Evolutionary conservation across 2,888 invertebrate species (phyloP).

Genomic region (Microplitis manilae): DNA sequence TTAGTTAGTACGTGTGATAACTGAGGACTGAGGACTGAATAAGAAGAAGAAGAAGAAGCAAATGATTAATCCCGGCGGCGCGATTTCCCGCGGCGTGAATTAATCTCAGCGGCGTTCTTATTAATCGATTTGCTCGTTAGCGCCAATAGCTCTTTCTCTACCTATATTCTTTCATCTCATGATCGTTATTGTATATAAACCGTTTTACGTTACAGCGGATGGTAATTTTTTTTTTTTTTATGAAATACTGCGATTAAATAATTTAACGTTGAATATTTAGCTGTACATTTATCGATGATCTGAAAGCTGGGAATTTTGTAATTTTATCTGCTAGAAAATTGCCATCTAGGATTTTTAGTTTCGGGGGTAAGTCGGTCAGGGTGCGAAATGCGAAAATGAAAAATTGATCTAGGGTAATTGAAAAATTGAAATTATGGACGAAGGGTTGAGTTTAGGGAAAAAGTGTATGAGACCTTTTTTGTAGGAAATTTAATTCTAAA

Average conservation of each 20-base stretch:
- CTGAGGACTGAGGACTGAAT: background rate
- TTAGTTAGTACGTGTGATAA: background rate
- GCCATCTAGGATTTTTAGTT: no score
- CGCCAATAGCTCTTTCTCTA: constrained; percentile 38
- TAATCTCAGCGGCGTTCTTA: constrained; percentile 50
- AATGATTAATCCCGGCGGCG: constrained; percentile 49
- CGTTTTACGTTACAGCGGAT: background rate
- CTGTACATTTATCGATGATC: no score
- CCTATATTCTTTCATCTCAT: background rate
- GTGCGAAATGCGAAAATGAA: no score
- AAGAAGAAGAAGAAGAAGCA: background rate
- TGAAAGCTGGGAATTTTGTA: no score
- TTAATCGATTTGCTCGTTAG: constrained; percentile 56
- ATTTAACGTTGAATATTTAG: no score
- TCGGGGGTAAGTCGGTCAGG: no score
- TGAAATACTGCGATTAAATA: no score
- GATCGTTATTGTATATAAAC: background rate
- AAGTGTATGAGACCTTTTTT: background rate
- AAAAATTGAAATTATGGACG: no score
- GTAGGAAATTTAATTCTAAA: background rate
- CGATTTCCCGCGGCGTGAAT: constrained; percentile 54
- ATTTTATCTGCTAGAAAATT: no score
- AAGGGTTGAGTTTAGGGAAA: background rate
- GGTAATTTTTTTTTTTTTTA: background rate
- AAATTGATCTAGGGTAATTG: no score